Base-by-base conservation (phyloP, 2,113 vertebrate species). In the Amphilophus citrinellus region DNA sequence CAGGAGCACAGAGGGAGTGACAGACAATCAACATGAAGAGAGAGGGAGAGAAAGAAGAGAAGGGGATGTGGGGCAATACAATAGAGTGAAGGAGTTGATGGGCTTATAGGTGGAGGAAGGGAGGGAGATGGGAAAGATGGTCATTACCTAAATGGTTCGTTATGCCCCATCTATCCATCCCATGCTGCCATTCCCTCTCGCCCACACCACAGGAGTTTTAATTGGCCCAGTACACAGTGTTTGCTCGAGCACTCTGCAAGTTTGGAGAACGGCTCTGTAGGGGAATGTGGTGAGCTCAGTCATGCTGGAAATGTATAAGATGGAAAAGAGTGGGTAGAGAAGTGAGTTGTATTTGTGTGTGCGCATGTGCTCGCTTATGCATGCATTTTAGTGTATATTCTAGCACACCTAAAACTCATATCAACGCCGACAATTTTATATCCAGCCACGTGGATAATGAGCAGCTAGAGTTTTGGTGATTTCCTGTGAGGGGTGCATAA, bases 81-180 rank as follows among this genome's bases (percentile, higher is more conserved):
- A 71, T 13, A 44, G 76, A 84, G 65, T 79, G 82, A 88, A 61
- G 80, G 39, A 65, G 76, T 65, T 82, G 53, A 77, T 56, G 77
- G 22, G 66, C 39, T 53, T 62, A 42, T 79, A 82, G 61, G 79
- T 61, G 73, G 24, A 80, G 17, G 44, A 77, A 18, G 61, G 75
- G 35, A 83, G 79, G 73, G 60, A 71, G 42, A 56, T 22, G 61
- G 56, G 62, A 77, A 88, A 87, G 86, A 80, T 66, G 93, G 90
- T 93, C 90, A 88, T 94, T 95, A 93, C 91, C 88, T 92, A 76
- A 90, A 91, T 82, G 94, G 86, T 86, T 93, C 88, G 88, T 95
- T 95, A 94, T 90, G 85, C 87, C 88, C 91, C 93, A 94, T 95
- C 93, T 93, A 92, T 94, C 91, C 89, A 84, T 94, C 93, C 94